A percentile compares a stretch with the other conserved stretches of the same genome.
Evolutionary conservation across 2,113 vertebrate species (phyloP).

Genomic region (Entomyzon cyanotis): DNA sequence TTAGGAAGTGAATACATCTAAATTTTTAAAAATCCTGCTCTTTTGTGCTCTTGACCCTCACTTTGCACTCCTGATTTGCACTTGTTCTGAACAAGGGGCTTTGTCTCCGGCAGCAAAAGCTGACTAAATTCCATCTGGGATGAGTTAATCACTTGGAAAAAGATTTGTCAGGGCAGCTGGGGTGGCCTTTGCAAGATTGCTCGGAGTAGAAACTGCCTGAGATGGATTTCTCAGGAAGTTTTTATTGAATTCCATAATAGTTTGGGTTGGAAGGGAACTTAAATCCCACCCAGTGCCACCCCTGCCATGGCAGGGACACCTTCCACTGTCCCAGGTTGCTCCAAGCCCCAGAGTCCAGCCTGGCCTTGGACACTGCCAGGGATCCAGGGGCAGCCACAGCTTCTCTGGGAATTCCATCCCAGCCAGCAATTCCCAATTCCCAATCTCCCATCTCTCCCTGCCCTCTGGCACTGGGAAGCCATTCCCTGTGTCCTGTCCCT

Average conservation of each 20-base stretch:
- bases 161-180: background rate
- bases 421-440: background rate
- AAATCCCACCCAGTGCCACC: fast-evolving
- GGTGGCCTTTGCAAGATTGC: background rate
- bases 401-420: background rate
- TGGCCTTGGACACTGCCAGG: background rate
- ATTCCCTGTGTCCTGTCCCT: no score
- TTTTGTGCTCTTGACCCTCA: background rate
- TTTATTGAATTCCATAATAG: background rate
- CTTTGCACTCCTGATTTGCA: conserved; percentile 8
- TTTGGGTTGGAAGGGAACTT: fast-evolving
- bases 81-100: background rate
- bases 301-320: background rate
- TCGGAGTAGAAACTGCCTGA: background rate
- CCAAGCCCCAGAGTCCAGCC: background rate
- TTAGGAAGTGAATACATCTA: conserved; percentile 15
- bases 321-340: background rate
- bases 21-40: background rate
- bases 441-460: background rate
- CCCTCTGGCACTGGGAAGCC: no score
- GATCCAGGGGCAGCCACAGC: background rate
- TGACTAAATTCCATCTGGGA: background rate
- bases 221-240: background rate
- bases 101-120: conserved; percentile 9
- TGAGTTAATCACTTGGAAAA: background rate